phyloP scores from a whole-genome alignment of 2,797 vertebrate species.

The Helarctos malayanus region DNA sequence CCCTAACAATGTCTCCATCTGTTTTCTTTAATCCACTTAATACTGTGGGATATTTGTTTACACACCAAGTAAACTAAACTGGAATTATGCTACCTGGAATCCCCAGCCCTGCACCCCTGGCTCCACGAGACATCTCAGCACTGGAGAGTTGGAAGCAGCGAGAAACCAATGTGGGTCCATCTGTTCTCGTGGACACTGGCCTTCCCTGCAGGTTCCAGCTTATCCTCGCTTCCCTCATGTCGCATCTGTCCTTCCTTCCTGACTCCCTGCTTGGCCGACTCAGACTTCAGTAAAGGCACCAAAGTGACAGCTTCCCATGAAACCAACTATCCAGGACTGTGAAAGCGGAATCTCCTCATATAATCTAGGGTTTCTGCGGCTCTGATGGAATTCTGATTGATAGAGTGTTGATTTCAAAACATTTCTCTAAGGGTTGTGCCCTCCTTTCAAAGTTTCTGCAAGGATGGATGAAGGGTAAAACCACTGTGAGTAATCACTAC shows the following conservation, averaged over 20 bases:
- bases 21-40: background rate
- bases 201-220: background rate
- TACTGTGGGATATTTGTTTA: background rate
- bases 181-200: background rate
- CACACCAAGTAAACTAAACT: background rate
- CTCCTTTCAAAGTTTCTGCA: background rate
- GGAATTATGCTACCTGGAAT: background rate
- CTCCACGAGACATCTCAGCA: background rate
- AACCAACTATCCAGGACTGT: accelerated
- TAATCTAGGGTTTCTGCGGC: background rate
- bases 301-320: background rate
- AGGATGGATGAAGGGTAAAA: background rate
- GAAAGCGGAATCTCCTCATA: background rate
- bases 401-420: background rate
- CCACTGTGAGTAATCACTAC: background rate
- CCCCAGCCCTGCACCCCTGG: background rate
- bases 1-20: background rate
- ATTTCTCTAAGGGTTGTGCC: background rate
- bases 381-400: background rate
- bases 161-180: background rate
- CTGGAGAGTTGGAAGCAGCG: background rate
- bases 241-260: background rate
- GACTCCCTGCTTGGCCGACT: background rate
- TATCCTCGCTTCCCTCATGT: background rate
- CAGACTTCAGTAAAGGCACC: background rate